Percentiles rank a stretch among this genome's conserved stretches.
These are phyloP conservation scores for Brenthis hecate DNA, from an alignment of 2,888 invertebrate species.

Conservation along the genomic window DNA sequence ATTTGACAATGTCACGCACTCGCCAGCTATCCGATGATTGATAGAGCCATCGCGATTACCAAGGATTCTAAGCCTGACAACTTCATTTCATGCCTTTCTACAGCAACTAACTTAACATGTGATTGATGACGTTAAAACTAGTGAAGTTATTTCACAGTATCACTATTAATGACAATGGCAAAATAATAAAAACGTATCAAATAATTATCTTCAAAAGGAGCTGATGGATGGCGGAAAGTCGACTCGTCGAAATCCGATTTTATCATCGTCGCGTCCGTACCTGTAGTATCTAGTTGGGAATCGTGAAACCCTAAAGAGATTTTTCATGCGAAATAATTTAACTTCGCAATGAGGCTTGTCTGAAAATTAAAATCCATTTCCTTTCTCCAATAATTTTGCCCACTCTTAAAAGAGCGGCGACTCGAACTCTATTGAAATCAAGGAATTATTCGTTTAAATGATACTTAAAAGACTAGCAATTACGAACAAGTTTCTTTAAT, in stretches of 20 bases:
- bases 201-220: slow-evolving; percentile 38
- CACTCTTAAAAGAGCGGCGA: slow-evolving; percentile 55
- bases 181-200: slow-evolving; percentile 19
- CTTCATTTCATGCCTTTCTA: slow-evolving; percentile 70
- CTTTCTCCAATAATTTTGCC: slow-evolving; percentile 57
- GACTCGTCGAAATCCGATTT: slow-evolving; percentile 50
- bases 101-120: slow-evolving; percentile 41
- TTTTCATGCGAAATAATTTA: slow-evolving; percentile 72
- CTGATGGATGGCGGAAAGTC: slow-evolving; percentile 46
- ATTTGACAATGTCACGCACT: slow-evolving; percentile 62
- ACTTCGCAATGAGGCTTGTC: slow-evolving; percentile 61
- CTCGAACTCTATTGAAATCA: slow-evolving; percentile 64
- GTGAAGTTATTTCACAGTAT: slow-evolving; percentile 17
- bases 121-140: slow-evolving; percentile 45
- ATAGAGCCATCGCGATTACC: slow-evolving; percentile 58
- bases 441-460: slow-evolving; percentile 72
- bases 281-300: slow-evolving; percentile 56
- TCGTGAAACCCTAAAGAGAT: slow-evolving; percentile 66
- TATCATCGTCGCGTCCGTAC: slow-evolving; percentile 55
- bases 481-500: slow-evolving; percentile 59
- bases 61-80: slow-evolving; percentile 51
- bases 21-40: slow-evolving; percentile 62
- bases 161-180: neutral
- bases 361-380: slow-evolving; percentile 63
- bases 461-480: slow-evolving; percentile 74